Base-by-base conservation (phyloP, 2,888 invertebrate genomes). In the Dysmachus trigonus region DNA sequence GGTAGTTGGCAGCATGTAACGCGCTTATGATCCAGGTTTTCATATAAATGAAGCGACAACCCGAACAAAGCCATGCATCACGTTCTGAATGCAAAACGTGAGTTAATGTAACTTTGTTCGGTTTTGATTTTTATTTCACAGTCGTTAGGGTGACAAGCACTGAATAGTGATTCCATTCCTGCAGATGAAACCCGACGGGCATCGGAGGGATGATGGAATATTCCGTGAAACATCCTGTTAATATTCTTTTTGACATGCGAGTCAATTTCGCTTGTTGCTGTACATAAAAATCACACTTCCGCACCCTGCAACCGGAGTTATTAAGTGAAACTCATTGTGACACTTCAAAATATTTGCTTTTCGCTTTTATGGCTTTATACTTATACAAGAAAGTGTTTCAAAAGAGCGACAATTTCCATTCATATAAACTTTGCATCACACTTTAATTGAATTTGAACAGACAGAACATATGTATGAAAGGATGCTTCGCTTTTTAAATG, bases 41-140 rank as follows among this genome's bases (percentile, higher is more conserved):
- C 81, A 62, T 33, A 81, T 53, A 81, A 81, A 81, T 81, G 81
- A 81, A 81, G 53, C 81, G 81, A 81, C 81, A 81, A 53, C 53
- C 53, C 81, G 33, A 81, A 81, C 81, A 81, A 81, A 31, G 81
- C 81, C 33, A 18, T 81, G 33, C 62, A 62, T 81, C 81, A 81
- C 81, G 81, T 81, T 53, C 81, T 27, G 81, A 81, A 81, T 81
- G 53, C 81, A 53, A 81, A 81, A 81, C 81, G 81, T 81, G 81
- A 81, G 81, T 81, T 81, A 81, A 81, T 81, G 81, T 81, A 81
- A 81, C 81, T 81, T 47, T 81, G 81, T 81, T 81, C 81, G 81
- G 41, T 77, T n/a, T 81, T 81, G 81, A 81, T 81, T 81, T 81
- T 81, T 81, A 81, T 81, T 81, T 81, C 62, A 77, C 47, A 81